These are phyloP conservation scores for Drosophila persimilis DNA, from an alignment of 1,140 invertebrate genomes.

Conservation along the genomic window DNA sequence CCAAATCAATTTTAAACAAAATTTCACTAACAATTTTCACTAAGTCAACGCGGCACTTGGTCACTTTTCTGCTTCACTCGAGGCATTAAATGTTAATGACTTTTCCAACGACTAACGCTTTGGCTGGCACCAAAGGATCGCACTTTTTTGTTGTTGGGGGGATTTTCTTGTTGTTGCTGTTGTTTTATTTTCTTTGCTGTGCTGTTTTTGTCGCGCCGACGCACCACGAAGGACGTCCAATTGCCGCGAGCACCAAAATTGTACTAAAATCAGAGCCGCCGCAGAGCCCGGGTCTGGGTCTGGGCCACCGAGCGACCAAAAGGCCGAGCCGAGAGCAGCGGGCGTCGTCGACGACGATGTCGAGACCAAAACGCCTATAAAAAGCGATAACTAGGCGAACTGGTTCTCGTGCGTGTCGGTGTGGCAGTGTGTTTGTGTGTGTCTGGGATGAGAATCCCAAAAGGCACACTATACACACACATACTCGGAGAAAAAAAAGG, in stretches of 20 bases:
- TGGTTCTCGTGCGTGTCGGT: slow-evolving; percentile 54
- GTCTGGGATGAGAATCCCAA: slow-evolving; percentile 21
- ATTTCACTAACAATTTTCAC: slow-evolving; percentile 13
- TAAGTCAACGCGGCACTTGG: neutral
- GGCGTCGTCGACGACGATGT: slow-evolving; percentile 26
- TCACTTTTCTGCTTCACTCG: no score
- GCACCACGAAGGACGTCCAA: slow-evolving; percentile 63
- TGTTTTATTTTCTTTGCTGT: slow-evolving; percentile 8
- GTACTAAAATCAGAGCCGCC: slow-evolving; percentile 74
- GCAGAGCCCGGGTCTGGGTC: no score
- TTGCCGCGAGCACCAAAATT: slow-evolving; percentile 78
- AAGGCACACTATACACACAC: slow-evolving; percentile 4
- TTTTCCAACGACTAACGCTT: slow-evolving; percentile 5
- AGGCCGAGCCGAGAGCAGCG: slow-evolving; percentile 47
- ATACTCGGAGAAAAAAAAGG: no score
- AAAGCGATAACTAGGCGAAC: slow-evolving; percentile 68
- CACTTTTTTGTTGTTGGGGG: slow-evolving; percentile 18
- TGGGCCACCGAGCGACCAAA: slow-evolving; percentile 46
- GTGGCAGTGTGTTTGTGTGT: slow-evolving; percentile 22
- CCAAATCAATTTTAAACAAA: slow-evolving; percentile 3
- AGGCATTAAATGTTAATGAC: no score
- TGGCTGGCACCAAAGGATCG: slow-evolving; percentile 54
- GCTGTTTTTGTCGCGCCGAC: slow-evolving; percentile 6
- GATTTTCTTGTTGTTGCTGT: slow-evolving; percentile 15
- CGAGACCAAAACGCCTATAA: slow-evolving; percentile 52